phyloP scores from a whole-genome alignment of 2,888 invertebrate species.

The Geotrupes spiniger region DNA sequence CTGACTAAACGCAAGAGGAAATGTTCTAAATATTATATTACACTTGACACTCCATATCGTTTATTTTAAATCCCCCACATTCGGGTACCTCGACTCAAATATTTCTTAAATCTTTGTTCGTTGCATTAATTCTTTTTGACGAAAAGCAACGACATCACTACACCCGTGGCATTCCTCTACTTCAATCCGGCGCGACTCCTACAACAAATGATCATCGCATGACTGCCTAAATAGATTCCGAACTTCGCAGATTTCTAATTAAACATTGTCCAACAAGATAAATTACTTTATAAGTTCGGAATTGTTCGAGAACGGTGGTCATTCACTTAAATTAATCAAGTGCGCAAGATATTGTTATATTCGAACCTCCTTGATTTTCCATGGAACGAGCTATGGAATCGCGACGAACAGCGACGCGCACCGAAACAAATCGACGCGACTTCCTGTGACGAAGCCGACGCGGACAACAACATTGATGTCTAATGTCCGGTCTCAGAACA shows the following conservation, averaged over 20 bases:
- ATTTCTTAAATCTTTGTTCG: too few species aligned
- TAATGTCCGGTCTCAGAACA: conserved; percentile 15
- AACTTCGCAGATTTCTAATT: conserved; percentile 27
- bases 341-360: conserved; percentile 15
- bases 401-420: too few species aligned
- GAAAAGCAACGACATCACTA: too few species aligned
- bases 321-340: conserved; percentile 32
- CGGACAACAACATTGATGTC: conserved; percentile 16
- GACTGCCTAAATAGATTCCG: conserved; percentile 26
- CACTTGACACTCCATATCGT: too few species aligned
- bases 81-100: too few species aligned
- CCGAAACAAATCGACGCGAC: background rate
- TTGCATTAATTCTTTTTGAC: too few species aligned
- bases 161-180: too few species aligned
- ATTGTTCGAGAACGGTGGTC: conserved; percentile 30
- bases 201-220: conserved; percentile 14
- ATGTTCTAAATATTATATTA: too few species aligned
- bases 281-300: conserved; percentile 30
- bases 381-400: conserved; percentile 8
- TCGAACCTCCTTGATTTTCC: conserved; percentile 13
- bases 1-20: too few species aligned
- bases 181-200: background rate
- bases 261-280: conserved; percentile 29
- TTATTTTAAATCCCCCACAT: too few species aligned
- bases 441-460: conserved; percentile 17